Base-by-base conservation (phyloP, 2,888 invertebrate genomes). In the Ditula angustiorana region DNA sequence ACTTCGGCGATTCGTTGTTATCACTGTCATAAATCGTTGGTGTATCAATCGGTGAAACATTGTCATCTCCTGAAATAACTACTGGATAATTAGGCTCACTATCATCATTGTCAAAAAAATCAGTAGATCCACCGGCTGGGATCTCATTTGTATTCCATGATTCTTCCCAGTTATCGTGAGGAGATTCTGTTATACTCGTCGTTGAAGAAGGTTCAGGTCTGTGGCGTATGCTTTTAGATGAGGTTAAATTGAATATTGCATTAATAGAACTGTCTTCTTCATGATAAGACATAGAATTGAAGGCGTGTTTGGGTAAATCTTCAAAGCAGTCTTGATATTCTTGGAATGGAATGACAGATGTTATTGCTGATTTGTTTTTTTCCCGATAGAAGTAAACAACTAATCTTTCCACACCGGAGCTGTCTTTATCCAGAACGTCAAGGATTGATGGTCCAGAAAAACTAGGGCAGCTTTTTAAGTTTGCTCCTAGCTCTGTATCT, bases 371-470 rank as follows among this genome's bases (percentile, higher is more conserved):
- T 2, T 78, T 72, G 0, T 28, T 19, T 4, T 55, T 11, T 46
- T 79, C 71, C 70, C 67, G 80, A 65, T 87, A 91, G 0, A 88
- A 56, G 67, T 81, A 86, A 1, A 88, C 69, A 0, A 88, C 83
- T 4, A 87, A 63, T 68, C 90, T 79, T 63, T 84, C 78, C 2
- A 79, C 63, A 0, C 74, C 74, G n/a, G 67, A 41, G 3, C 67
- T 56, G 0, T 67, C 19, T 11, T 69, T 24, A 13, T 71, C 71
- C 0, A 85, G 21, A n/a, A 72, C 23, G 2, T 80, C 65, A n/a
- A 74, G 67, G 3, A 81, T 70, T 7, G 68, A 71, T 13, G 53
- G 52, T 10, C 37, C 56, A 8, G 35, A 28, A 0, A 30, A 2
- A 5, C 47, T 30, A 0, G 49, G 21, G 24, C 62, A 62, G 2